phyloP scores from a whole-genome alignment of 2,888 invertebrate genomes.

The Dynastes maya region DNA sequence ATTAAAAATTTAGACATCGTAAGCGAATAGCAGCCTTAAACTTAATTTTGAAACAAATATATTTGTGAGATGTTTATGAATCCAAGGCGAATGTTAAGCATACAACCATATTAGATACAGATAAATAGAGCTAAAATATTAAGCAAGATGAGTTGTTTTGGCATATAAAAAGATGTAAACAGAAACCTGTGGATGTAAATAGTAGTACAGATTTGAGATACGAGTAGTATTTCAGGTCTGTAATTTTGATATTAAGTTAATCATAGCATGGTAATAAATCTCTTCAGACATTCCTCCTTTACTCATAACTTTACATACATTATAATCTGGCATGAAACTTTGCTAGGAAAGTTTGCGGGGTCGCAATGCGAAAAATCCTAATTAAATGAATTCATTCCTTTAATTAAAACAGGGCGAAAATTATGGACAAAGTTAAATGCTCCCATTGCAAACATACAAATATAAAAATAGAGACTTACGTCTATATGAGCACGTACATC shows the following conservation, averaged over 20 bases:
- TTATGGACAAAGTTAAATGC: conserved; percentile 30
- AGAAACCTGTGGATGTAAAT: too few species aligned
- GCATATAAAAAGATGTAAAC: too few species aligned
- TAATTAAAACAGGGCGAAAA: conserved; percentile 36
- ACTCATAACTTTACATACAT: background rate
- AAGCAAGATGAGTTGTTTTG: too few species aligned
- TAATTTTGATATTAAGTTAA: background rate
- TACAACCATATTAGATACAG: too few species aligned
- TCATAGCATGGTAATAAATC: background rate
- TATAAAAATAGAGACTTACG: conserved; percentile 26
- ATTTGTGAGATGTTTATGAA: too few species aligned
- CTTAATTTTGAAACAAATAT: too few species aligned
- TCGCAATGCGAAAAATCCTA: conserved; percentile 14
- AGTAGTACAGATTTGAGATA: too few species aligned
- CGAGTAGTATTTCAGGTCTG: background rate
- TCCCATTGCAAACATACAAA: conserved; percentile 11
- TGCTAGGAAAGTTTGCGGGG: background rate
- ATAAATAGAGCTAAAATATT: too few species aligned
- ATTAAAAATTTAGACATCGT: too few species aligned
- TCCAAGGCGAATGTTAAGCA: too few species aligned
- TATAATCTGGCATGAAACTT: background rate
- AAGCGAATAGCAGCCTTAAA: too few species aligned
- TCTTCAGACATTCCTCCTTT: background rate
- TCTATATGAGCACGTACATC: conserved; percentile 2
- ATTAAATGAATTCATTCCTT: conserved; percentile 36